Evolutionary conservation across 2,113 vertebrate genomes (phyloP).

Genomic region (Silurus meridionalis): DNA sequence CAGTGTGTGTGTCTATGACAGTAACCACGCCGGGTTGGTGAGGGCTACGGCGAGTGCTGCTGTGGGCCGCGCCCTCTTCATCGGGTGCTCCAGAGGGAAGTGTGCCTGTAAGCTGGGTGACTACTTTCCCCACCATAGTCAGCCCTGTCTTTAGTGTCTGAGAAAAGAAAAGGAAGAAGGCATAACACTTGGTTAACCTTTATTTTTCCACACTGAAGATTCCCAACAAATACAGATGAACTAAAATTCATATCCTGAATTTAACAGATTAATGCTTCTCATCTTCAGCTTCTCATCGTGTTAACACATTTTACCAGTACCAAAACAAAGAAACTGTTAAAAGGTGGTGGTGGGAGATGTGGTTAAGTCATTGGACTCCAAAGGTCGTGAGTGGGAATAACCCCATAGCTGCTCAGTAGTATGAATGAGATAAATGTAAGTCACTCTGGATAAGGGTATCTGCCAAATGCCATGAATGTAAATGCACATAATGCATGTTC

Average conservation of each 20-base stretch:
- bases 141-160: conserved; percentile 95
- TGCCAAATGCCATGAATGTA: too few species aligned
- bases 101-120: conserved; percentile 92
- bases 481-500: too few species aligned
- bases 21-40: conserved; percentile 89
- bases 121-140: conserved; percentile 97
- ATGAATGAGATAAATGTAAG: too few species aligned
- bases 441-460: too few species aligned
- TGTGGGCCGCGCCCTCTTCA: conserved; percentile 85
- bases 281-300: not conserved
- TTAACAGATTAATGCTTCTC: not conserved
- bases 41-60: conserved; percentile 82
- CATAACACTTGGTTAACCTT: not conserved
- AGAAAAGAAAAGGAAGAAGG: conserved; percentile 22
- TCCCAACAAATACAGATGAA: not conserved
- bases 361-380: too few species aligned
- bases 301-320: not conserved
- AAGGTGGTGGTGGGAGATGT: too few species aligned
- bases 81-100: conserved; percentile 84
- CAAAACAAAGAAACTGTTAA: not conserved
- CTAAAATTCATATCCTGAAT: not conserved
- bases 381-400: too few species aligned
- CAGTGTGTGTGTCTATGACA: conserved; percentile 89
- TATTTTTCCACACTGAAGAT: not conserved
- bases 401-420: too few species aligned